Percentiles rank a stretch among this genome's conserved stretches.
phyloP scores from a whole-genome alignment of 2,888 invertebrate species.

The Slavum lentiscoides region DNA sequence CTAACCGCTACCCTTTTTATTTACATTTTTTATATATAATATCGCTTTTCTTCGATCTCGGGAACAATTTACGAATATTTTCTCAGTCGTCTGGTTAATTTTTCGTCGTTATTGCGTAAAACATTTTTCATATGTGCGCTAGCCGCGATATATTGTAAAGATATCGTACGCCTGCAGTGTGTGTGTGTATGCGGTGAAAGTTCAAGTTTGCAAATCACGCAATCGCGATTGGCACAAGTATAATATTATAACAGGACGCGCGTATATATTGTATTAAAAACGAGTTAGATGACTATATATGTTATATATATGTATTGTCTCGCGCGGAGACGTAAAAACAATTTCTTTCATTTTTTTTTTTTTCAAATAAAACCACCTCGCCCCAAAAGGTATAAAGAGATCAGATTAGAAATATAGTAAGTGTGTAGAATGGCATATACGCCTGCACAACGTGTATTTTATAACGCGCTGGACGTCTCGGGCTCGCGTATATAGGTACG shows the following conservation, averaged over 20 bases:
- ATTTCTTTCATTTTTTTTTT: too few species aligned
- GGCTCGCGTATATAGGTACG: not conserved
- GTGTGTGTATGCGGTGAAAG: constrained; percentile 13
- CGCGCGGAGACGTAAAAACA: too few species aligned
- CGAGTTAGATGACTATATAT: too few species aligned
- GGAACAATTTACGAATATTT: too few species aligned
- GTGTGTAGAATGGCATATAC: too few species aligned
- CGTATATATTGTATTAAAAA: not conserved
- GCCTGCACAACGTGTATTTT: constrained; percentile 14
- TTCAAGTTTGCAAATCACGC: constrained; percentile 37
- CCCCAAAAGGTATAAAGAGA: constrained; percentile 31
- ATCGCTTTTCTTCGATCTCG: too few species aligned
- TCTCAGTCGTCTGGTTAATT: not conserved
- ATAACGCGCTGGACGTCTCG: constrained; percentile 17
- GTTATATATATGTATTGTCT: too few species aligned
- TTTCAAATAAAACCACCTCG: not conserved
- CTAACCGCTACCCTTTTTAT: too few species aligned
- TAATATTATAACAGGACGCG: not conserved
- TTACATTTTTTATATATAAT: too few species aligned
- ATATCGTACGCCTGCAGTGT: not conserved
- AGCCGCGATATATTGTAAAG: not conserved
- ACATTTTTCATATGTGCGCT: too few species aligned
- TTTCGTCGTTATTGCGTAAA: not conserved
- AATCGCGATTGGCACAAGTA: constrained; percentile 41
- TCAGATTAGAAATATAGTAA: constrained; percentile 12